phyloP scores from a whole-genome alignment of 2,888 invertebrate genomes.

The Chelonus formosanus region DNA sequence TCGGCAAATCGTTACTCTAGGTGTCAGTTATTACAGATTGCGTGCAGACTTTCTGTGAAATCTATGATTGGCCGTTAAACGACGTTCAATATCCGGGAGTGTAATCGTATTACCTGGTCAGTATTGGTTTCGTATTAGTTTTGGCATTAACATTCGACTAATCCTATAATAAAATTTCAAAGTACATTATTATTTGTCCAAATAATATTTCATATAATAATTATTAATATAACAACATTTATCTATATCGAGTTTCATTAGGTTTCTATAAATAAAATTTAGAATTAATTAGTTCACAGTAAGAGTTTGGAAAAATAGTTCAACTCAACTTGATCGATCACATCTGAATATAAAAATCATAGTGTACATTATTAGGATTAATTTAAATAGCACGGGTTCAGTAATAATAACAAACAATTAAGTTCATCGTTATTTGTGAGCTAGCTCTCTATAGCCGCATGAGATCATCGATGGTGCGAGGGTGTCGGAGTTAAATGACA shows the following conservation, averaged over 20 bases:
- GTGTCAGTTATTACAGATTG: too few species aligned
- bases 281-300: neutral
- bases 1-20: too few species aligned
- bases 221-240: neutral
- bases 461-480: slow-evolving; percentile 65
- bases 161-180: too few species aligned
- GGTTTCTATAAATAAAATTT: neutral
- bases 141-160: too few species aligned
- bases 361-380: slow-evolving; percentile 61
- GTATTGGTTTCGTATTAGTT: slow-evolving; percentile 23
- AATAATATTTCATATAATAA: slow-evolving; percentile 7
- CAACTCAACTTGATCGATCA: too few species aligned
- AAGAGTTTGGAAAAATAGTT: too few species aligned
- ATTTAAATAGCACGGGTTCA: slow-evolving; percentile 65
- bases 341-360: slow-evolving; percentile 5
- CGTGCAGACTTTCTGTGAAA: slow-evolving; percentile 2
- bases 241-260: too few species aligned
- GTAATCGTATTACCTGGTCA: slow-evolving; percentile 50
- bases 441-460: slow-evolving; percentile 41
- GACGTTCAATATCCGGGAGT: slow-evolving; percentile 52
- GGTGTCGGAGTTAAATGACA: slow-evolving; percentile 63
- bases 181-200: too few species aligned
- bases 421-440: slow-evolving; percentile 38
- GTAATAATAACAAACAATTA: slow-evolving; percentile 66
- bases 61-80: slow-evolving; percentile 49